phyloP scores from a whole-genome alignment of 2,113 vertebrate genomes.

The Neofelis nebulosa region DNA sequence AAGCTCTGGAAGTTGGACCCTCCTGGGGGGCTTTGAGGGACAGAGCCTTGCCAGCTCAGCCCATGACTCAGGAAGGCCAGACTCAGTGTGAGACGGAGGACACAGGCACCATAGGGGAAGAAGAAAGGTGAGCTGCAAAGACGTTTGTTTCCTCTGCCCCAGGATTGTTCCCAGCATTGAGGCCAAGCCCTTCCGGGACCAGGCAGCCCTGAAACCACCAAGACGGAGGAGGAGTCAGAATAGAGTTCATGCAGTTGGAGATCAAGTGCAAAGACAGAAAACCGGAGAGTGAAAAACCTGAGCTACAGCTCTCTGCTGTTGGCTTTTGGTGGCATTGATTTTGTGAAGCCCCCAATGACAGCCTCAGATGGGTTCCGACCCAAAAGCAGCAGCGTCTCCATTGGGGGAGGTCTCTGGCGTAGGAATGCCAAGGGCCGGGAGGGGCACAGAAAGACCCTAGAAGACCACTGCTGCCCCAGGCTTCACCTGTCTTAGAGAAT shows the following conservation, averaged over 20 bases:
- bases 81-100: conserved; percentile 67
- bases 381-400: not conserved
- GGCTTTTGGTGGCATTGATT: not conserved
- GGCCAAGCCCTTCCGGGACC: conserved; percentile 75
- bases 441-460: not conserved
- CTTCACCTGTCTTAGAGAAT: not conserved
- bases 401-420: too few relatives aligned
- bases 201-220: conserved; percentile 70
- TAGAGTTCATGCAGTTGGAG: conserved; percentile 64
- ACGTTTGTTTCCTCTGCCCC: conserved; percentile 28
- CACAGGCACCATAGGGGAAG: conserved; percentile 45
- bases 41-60: conserved; percentile 44
- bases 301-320: conserved; percentile 29
- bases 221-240: conserved; percentile 75
- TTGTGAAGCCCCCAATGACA: not conserved
- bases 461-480: not conserved
- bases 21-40: not conserved
- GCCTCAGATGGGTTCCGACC: not conserved
- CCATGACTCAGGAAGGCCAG: conserved; percentile 52
- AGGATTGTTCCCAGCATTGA: conserved; percentile 78
- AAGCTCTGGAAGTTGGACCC: not conserved
- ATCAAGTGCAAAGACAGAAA: conserved; percentile 73
- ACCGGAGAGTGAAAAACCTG: conserved; percentile 48
- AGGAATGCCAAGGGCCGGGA: not conserved
- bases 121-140: conserved; percentile 73